Conservation (phyloP, 2,888 invertebrate species). For the Agrotis segetum region DNA sequence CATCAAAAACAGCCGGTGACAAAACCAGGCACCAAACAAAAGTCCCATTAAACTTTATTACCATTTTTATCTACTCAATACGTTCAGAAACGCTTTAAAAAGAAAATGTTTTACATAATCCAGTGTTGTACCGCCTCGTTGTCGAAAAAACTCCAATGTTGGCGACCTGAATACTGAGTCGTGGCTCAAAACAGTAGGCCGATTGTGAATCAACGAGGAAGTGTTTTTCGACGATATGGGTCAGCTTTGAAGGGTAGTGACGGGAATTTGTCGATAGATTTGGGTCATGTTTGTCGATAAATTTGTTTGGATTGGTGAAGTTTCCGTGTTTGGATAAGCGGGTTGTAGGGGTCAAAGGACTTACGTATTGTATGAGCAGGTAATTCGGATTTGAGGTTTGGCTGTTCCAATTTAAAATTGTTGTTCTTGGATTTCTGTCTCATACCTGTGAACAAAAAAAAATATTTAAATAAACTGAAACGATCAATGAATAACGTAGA, state of each 20-base stretch:
- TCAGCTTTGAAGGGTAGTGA: conserved; percentile 79
- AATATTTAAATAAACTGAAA: conserved; percentile 11
- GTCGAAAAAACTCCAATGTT: conserved; percentile 72
- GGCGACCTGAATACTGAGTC: conserved; percentile 82
- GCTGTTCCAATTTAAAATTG: not conserved
- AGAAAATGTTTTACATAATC: conserved; percentile 62
- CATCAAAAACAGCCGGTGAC: conserved; percentile 30
- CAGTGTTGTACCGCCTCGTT: conserved; percentile 31
- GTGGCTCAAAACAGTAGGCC: conserved; percentile 79
- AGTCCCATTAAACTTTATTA: conserved; percentile 55
- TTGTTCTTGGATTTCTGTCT: not conserved
- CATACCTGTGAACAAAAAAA: conserved; percentile 69
- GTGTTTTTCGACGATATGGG: conserved; percentile 85
- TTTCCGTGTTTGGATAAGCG: conserved; percentile 12
- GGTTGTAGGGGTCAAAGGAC: not conserved
- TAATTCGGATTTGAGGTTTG: not conserved
- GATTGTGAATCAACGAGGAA: conserved; percentile 85
- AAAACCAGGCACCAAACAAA: conserved; percentile 44
- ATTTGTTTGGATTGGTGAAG: not conserved
- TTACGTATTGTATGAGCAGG: conserved; percentile 11
- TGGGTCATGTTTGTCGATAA: conserved; percentile 37
- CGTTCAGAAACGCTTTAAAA: conserved; percentile 42
- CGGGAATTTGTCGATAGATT: conserved; percentile 64
- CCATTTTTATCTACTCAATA: conserved; percentile 57
- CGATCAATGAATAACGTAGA: not conserved